Base-by-base conservation (phyloP, 2,797 vertebrate species). In the Selene dorsalis region DNA sequence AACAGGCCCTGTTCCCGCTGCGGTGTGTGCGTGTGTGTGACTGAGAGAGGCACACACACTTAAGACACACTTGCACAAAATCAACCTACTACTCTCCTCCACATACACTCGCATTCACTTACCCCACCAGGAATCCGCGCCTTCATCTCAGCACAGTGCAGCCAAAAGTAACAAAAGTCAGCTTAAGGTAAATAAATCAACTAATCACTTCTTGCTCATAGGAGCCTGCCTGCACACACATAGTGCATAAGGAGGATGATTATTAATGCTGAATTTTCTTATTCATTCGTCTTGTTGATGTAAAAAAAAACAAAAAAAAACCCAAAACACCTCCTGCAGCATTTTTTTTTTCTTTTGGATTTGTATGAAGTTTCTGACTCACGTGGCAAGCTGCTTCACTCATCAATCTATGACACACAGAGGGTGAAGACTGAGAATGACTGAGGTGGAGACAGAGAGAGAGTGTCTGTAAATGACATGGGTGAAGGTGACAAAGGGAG, bases 1-100 rank as follows among this genome's bases (percentile, higher is more conserved):
- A 90, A 92, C 83, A 43, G 56, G 38, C 52, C 84, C 87, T 94
- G 91, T 94, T 93, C 85, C 43, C 60, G 63, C 58, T 5, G 10
- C 56, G n/a, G 52, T 17, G 69, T 53, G 26, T 17, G 69, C 48
- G 26, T 17, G 69, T 53, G 26, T 50, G 69, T 28, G 52, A 72
- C 69, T 60, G 73, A 66, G 62, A 72, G 45, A 75, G 68, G 38
- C 50, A 57, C 52, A 57, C 52, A 30, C 41, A 69, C 56, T 26
- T 50, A 45, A 77, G 64, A 47, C 72, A 75, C 81, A 77, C 83
- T 75, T 3, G 6, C 77, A 61, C 80, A 80, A 81, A 79, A 87
- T 73, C 84, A 73, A 80, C 66, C 63, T 2, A 69, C 71, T 77
- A 79, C 66, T 75, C 79, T 82, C 81, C 81, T 79, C 53, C 74